Percentiles rank a stretch among this genome's conserved stretches.
These are phyloP conservation scores for Perognathus longimembris DNA, from an alignment of 2,113 vertebrate species.

Conservation along the genomic window DNA sequence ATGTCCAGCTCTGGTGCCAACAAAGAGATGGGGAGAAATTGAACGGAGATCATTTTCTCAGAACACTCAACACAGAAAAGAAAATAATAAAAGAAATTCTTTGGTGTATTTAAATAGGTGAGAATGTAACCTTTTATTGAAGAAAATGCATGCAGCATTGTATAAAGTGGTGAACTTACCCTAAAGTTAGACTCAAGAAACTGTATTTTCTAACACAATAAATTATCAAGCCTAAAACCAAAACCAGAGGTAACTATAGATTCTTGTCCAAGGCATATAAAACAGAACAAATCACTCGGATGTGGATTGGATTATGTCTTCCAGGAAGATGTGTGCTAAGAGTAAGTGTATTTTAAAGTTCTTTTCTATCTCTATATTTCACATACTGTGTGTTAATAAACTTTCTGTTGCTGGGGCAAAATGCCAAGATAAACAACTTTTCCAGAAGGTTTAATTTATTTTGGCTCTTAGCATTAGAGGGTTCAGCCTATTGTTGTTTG, in stretches of 20 bases:
- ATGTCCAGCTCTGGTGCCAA: slow-evolving; percentile 15
- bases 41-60: not conserved
- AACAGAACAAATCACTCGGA: not conserved
- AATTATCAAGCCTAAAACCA: slow-evolving; percentile 19
- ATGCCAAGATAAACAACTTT: not conserved
- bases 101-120: not conserved
- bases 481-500: too few relatives aligned
- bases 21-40: not conserved
- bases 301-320: not conserved
- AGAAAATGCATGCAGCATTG: not conserved
- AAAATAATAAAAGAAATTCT: not conserved
- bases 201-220: slow-evolving; percentile 4
- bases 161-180: slow-evolving; percentile 1
- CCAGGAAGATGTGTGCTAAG: not conserved
- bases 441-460: not conserved
- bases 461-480: not conserved
- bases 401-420: not conserved
- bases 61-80: not conserved
- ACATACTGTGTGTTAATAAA: not conserved
- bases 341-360: slow-evolving; percentile 9
- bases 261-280: slow-evolving; percentile 18
- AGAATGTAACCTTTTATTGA: slow-evolving; percentile 7
- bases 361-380: slow-evolving; percentile 15
- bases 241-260: not conserved
- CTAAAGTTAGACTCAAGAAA: slow-evolving; percentile 9